Percentiles rank a stretch among this genome's conserved stretches.
Evolutionary conservation across 2,888 invertebrate genomes (phyloP).

Genomic region (Cerceris ruficornis): DNA sequence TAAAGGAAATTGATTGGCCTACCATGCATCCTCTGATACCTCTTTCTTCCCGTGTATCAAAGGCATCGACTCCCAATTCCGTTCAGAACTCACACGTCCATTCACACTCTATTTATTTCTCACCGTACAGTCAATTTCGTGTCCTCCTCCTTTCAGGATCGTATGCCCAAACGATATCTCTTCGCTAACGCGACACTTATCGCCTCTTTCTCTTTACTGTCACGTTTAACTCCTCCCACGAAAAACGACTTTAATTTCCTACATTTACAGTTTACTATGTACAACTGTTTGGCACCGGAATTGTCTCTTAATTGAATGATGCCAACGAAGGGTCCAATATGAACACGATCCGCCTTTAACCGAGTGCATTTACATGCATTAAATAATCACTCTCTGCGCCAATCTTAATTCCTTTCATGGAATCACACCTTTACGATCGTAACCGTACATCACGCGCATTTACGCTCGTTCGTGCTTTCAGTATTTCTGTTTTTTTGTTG

Average conservation of each 20-base stretch:
- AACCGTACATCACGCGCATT: too few relatives aligned
- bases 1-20: conserved; percentile 10
- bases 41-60: conserved; percentile 15
- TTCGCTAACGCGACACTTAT: background rate
- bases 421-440: background rate
- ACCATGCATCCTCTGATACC: conserved; percentile 1
- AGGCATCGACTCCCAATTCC: conserved; percentile 2
- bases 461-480: background rate
- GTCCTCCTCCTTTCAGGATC: too few relatives aligned
- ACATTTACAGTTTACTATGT: conserved; percentile 78
- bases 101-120: background rate
- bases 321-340: conserved; percentile 59
- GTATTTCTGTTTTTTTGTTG: background rate
- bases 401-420: background rate
- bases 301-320: conserved; percentile 61
- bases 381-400: too few relatives aligned
- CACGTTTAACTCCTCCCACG: conserved; percentile 49
- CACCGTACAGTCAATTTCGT: conserved; percentile 2
- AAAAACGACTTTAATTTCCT: conserved; percentile 63
- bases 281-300: conserved; percentile 81
- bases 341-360: conserved; percentile 45
- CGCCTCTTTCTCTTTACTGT: background rate
- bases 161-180: conserved; percentile 11
- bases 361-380: conserved; percentile 8
- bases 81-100: background rate